These are phyloP conservation scores for Drosophila incognita DNA, from an alignment of 2,888 invertebrate species.

Conservation along the genomic window DNA sequence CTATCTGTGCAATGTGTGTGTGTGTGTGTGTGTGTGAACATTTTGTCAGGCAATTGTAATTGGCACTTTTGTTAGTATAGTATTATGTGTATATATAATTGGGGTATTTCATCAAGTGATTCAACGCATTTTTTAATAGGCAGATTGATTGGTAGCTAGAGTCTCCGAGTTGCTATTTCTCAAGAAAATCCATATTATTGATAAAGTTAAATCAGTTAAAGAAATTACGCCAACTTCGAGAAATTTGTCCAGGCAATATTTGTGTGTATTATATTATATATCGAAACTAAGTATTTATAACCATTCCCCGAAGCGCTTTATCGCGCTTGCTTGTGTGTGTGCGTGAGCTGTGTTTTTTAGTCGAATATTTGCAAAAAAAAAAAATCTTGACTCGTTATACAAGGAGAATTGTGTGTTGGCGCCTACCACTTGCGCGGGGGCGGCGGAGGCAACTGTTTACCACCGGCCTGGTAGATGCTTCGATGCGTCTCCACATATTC, in stretches of 20 bases:
- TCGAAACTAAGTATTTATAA: constrained; percentile 21
- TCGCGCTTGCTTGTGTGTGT: constrained; percentile 10
- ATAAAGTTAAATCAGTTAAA: constrained; percentile 16
- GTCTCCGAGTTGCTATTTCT: background rate
- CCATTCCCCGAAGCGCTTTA: constrained; percentile 30
- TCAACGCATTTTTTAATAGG: background rate
- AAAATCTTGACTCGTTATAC: constrained; percentile 16
- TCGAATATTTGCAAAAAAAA: constrained; percentile 27
- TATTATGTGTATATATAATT: constrained; percentile 12
- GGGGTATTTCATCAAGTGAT: constrained; percentile 15
- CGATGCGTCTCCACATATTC: constrained; percentile 83
- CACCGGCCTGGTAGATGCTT: constrained; percentile 76
- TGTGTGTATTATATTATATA: constrained; percentile 8
- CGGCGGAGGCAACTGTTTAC: constrained; percentile 68
- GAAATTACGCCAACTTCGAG: constrained; percentile 6
- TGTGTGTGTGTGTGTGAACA: constrained; percentile 13
- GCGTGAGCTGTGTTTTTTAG: constrained; percentile 10
- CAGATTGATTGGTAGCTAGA: background rate
- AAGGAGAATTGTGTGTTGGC: background rate
- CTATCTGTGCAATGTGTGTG: constrained; percentile 15
- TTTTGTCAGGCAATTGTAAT: constrained; percentile 66
- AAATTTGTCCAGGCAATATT: constrained; percentile 19
- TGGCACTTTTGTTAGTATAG: constrained; percentile 68
- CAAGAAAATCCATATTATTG: background rate
- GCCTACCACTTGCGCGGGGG: constrained; percentile 80